Evolutionary conservation across 2,888 invertebrate genomes (phyloP).

Genomic region (Lacanobia oleracea): DNA sequence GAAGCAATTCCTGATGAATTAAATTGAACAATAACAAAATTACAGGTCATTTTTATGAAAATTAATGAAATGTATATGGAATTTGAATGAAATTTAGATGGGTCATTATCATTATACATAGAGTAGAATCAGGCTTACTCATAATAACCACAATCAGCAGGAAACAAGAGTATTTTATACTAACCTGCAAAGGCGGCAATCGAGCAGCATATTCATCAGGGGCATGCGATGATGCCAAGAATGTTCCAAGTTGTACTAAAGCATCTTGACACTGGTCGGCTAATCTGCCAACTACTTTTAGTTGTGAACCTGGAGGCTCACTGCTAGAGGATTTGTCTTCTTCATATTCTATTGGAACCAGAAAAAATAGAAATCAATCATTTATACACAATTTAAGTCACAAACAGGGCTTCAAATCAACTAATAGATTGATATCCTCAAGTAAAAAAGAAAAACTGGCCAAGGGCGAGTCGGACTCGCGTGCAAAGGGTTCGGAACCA

Average conservation of each 20-base stretch:
- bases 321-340: constrained; percentile 77
- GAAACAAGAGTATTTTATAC: constrained; percentile 20
- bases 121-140: background rate
- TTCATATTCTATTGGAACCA: constrained; percentile 74
- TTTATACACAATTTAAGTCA: background rate
- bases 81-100: background rate
- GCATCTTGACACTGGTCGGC: constrained; percentile 99
- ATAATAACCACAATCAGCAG: background rate
- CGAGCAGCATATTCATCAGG: constrained; percentile 98
- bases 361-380: background rate
- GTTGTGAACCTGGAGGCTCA: constrained; percentile 94
- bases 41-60: background rate
- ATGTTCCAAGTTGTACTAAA: constrained; percentile 99
- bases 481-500: no score
- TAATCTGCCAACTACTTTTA: constrained; percentile 96
- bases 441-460: background rate
- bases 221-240: constrained; percentile 97
- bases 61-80: no score
- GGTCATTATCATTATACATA: background rate
- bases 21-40: background rate
- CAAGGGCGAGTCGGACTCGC: no score
- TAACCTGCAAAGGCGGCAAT: constrained; percentile 94
- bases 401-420: background rate
- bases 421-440: constrained; percentile 3
- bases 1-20: constrained; percentile 93